These are phyloP conservation scores for Hippocampus abdominalis DNA, from an alignment of 2,113 vertebrate species.

Conservation along the genomic window DNA sequence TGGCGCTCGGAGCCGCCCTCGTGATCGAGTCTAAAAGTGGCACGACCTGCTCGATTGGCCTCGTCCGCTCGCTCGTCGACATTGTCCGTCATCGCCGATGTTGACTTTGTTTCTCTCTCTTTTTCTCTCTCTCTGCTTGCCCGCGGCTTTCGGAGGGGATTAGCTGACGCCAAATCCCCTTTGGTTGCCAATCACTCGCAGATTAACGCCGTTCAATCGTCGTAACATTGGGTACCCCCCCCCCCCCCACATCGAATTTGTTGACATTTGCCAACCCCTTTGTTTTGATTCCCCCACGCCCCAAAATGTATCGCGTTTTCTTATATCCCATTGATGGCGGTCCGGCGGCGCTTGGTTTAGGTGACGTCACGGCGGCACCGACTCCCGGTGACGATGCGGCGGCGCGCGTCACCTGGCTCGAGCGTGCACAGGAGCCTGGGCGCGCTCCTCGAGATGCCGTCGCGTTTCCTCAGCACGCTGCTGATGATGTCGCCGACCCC, in stretches of 20 bases:
- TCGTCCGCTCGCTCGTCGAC: slow-evolving; percentile 8
- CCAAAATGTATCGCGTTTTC: no score
- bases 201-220: not conserved
- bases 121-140: not conserved
- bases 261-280: not conserved
- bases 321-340: not conserved
- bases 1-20: not conserved
- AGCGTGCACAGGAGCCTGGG: slow-evolving; percentile 93
- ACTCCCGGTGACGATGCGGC: not conserved
- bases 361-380: not conserved
- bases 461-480: slow-evolving; percentile 92
- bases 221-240: not conserved
- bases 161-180: slow-evolving; percentile 49
- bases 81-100: slow-evolving; percentile 30
- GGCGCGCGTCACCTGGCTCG: slow-evolving; percentile 83
- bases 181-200: slow-evolving; percentile 19
- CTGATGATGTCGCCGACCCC: slow-evolving; percentile 92
- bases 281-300: no score
- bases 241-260: no score
- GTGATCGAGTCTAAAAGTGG: no score
- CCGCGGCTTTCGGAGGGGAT: slow-evolving; percentile 40
- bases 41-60: slow-evolving; percentile 44
- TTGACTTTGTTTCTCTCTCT: not conserved
- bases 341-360: not conserved
- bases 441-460: slow-evolving; percentile 89